Conservation (phyloP, 2,113 vertebrate genomes). For the Nesoenas mayeri region DNA sequence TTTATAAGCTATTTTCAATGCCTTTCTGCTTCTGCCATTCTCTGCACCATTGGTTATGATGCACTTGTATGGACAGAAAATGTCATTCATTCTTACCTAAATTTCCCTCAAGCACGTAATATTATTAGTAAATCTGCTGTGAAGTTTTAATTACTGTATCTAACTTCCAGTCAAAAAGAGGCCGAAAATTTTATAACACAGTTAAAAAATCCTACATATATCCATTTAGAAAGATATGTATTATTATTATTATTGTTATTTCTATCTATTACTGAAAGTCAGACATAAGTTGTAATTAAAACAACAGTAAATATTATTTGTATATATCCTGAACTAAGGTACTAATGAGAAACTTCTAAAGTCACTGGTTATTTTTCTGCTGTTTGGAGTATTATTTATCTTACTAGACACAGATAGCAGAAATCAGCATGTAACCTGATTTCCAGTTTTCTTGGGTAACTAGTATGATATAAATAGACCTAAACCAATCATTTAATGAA, state of each 20-base stretch:
- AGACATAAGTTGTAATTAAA: background rate
- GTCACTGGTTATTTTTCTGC: background rate
- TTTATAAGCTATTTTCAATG: background rate
- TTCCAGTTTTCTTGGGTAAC: background rate
- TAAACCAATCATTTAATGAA: background rate
- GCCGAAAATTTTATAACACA: background rate
- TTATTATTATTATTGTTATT: background rate
- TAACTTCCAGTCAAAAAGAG: background rate
- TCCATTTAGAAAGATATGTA: background rate
- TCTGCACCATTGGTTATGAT: background rate
- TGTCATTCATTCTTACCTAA: background rate
- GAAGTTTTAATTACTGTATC: background rate
- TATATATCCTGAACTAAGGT: background rate
- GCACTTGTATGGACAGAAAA: background rate
- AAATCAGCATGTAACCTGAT: background rate
- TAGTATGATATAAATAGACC: background rate
- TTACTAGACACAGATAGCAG: background rate
- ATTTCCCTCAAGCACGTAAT: background rate
- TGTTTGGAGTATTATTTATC: background rate
- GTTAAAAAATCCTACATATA: background rate
- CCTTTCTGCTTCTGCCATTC: background rate
- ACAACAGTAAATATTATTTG: background rate
- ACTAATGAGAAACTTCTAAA: background rate
- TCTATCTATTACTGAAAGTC: background rate
- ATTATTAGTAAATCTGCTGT: background rate